Base-by-base conservation (phyloP, 2,888 invertebrate genomes). In the Busseola fusca region DNA sequence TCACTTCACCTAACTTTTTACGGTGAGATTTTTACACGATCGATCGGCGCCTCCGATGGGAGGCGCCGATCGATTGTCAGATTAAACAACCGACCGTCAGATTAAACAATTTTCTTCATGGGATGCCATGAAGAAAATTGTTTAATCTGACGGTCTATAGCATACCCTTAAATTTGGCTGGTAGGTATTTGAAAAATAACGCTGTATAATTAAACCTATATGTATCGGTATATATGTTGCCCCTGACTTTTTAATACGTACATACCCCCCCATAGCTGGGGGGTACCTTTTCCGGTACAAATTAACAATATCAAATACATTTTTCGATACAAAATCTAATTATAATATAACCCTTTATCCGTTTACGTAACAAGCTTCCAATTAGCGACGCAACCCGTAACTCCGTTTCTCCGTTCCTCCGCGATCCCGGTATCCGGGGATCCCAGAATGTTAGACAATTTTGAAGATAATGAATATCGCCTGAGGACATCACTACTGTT, bases 401-500 rank as follows among this genome's bases (percentile, higher is more conserved):
- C 57, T 60, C 50, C 18, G 25, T 64, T 65, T n/a, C 50, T 67
- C 12, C 37, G 21, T 56, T 65, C 25, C 50, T 67, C 69, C 21
- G 42, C n/a, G n/a, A 40, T 52, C 16, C 64, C 37, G 60, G 58
- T 21, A 40, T 52, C 16, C 64, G 30, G 60, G 58, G 54, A 60
- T 72, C 18, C 40, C 34, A 64, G 66, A 71, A 71, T 74, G 80
- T 77, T 75, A 78, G 54, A 64, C 65, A 58, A 76, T 77, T 69
- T 84, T 67, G 74, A 72, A 76, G 82, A 88, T 92, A 93, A 93
- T 91, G 93, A 93, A 91, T 91, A 89, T 86, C 64, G 92, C 93
- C 93, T 83, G 86, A 84, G 90, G 93, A 89, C 91, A 91, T 81
- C 81, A 75, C 84, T 87, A 84, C 87, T 90, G 88, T 90, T 91